These are phyloP conservation scores for Periophthalmus modestus DNA, from an alignment of 2,113 vertebrate species.

Conservation along the genomic window DNA sequence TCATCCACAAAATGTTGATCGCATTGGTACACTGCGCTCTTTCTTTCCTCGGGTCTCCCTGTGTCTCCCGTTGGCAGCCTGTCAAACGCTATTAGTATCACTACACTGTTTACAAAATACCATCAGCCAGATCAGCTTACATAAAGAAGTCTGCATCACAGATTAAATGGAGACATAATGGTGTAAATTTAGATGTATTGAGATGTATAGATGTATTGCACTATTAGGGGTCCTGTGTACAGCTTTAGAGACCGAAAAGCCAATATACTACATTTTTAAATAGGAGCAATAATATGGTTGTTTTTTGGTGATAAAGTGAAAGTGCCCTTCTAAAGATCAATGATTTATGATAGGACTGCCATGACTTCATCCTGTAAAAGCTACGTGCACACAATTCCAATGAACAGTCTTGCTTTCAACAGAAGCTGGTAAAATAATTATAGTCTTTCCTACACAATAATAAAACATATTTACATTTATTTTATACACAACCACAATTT, in stretches of 20 bases:
- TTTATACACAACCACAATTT: no score
- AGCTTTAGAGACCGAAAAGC: neutral
- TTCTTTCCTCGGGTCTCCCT: constrained; percentile 13
- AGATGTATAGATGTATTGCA: neutral
- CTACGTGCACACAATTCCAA: neutral
- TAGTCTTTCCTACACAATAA: no score
- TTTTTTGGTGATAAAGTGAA: neutral
- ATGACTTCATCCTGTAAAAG: neutral
- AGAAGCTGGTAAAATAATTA: neutral
- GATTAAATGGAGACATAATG: neutral
- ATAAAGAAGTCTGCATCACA: neutral
- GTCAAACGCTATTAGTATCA: constrained; percentile 10
- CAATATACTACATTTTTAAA: neutral
- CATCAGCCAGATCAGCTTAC: neutral
- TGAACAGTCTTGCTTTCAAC: neutral
- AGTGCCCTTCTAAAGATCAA: neutral
- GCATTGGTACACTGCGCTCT: constrained; percentile 27
- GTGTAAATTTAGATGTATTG: neutral
- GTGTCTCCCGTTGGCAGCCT: neutral
- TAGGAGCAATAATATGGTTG: neutral
- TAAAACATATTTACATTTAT: no score
- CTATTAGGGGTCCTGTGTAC: neutral
- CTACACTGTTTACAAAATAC: constrained; percentile 13
- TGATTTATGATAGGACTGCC: neutral
- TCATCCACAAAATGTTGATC: constrained; percentile 30